A percentile compares a stretch with the other conserved stretches of the same genome.
These are phyloP conservation scores for Trachymyrmex septentrionalis DNA, from an alignment of 1,140 invertebrate species.

Conservation along the genomic window DNA sequence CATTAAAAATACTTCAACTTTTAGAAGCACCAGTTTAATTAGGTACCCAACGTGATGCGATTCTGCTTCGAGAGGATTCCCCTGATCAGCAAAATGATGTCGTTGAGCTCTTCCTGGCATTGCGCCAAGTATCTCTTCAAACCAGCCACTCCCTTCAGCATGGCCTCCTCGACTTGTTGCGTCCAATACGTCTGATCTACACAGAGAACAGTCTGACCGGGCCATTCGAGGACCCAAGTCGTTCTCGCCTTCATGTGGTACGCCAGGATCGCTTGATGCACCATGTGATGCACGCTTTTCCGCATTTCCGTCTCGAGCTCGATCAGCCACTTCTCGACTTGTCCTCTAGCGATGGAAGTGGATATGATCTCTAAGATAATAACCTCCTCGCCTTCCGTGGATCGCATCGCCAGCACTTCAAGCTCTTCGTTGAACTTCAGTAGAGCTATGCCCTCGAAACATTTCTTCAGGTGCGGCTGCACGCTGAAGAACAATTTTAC, in stretches of 20 bases:
- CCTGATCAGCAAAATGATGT: constrained; percentile 94
- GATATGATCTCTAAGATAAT: constrained; percentile 92
- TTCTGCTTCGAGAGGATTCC: constrained; percentile 95
- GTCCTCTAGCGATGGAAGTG: constrained; percentile 94
- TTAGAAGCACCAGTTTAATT: constrained; percentile 10
- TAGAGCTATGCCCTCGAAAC: constrained; percentile 96
- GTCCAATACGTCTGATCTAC: constrained; percentile 97
- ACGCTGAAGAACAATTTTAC: constrained; percentile 88
- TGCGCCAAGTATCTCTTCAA: constrained; percentile 77
- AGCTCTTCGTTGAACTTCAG: constrained; percentile 95
- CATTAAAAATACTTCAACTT: neutral
- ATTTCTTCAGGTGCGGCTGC: constrained; percentile 98
- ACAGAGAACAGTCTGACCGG: constrained; percentile 95
- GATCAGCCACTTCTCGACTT: constrained; percentile 98
- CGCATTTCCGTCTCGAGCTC: constrained; percentile 96
- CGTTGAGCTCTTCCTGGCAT: constrained; percentile 89
- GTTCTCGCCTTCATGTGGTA: constrained; percentile 90
- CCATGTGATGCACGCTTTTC: constrained; percentile 91
- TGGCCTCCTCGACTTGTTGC: constrained; percentile 92
- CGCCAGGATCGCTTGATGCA: constrained; percentile 88
- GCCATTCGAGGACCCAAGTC: constrained; percentile 95
- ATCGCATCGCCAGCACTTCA: constrained; percentile 96
- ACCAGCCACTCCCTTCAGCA: constrained; percentile 87
- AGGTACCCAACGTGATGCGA: constrained; percentile 93
- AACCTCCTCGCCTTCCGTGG: constrained; percentile 95